Evolutionary conservation across 2,113 vertebrate genomes (phyloP), one percentile per base, ranked within the genome.

Genomic region (Hypocryptadius cinnamomeus): DNA sequence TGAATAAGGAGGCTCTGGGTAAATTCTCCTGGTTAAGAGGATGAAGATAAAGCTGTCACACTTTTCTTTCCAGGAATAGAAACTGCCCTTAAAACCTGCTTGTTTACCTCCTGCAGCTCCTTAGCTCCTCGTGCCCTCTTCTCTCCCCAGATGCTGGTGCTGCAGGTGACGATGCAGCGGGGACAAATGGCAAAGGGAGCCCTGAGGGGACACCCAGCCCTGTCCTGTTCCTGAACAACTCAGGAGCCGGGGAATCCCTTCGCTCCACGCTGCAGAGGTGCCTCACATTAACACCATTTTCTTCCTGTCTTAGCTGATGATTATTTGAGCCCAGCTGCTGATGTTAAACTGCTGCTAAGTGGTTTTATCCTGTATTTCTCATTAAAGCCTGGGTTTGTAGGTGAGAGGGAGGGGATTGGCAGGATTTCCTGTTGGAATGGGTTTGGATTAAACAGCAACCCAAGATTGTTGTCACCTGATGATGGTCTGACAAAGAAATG

Each of bases 241-340:
- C 78, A 0, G 98, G 97, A 24, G 48, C 74, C 0, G 97, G 93
- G 3, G 98, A 98, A 17, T 89, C 90, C 2, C 89, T 51, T 5
- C 93, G 98, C 33, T 99, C 99, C 15, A 99, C 98, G 0, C 97
- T 99, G 28, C 98, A 99, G 77, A 99, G 99, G 99, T 99, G 96
- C 83, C 53, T n/a, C 11, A 10, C 6, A 4, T 7, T 2, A 16
- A 18, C 8, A 10, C 8, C 4, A 0, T 44, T 65, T 42, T 28
- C 60, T 44, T 30, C 45, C 54, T 76, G 0, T 5, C 23, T 24
- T 19, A 53, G 31, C 47, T 54, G 13, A 24, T 22, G 11, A 9
- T 10, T 37, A 0, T 21, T 30, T 66, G 51, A 56, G 56, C 7
- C 18, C 57, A 35, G 27, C 27, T 60, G 5, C 4, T 31, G 61